Evolutionary conservation across 2,113 vertebrate genomes (phyloP).

Genomic region (Mobula hypostoma): DNA sequence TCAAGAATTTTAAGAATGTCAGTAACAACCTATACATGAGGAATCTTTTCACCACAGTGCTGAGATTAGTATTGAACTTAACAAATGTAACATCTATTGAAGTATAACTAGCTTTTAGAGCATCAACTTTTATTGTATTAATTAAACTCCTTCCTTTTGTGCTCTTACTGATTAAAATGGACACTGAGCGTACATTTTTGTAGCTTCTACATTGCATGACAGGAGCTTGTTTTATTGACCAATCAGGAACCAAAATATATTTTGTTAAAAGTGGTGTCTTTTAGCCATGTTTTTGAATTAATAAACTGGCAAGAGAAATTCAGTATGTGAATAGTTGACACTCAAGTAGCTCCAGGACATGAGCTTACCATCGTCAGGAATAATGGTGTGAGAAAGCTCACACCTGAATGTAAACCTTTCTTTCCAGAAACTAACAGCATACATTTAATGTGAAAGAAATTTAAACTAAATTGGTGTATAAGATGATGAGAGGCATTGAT

Average conservation of each 20-base stretch:
- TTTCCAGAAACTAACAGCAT: neutral
- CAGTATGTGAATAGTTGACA: slow-evolving; percentile 56
- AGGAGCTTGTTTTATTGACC: slow-evolving; percentile 57
- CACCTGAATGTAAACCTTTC: neutral
- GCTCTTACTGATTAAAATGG: neutral
- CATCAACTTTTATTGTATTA: neutral
- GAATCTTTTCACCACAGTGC: neutral
- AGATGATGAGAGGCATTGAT: too few relatives aligned
- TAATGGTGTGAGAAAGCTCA: slow-evolving; percentile 47
- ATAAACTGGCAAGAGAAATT: slow-evolving; percentile 64
- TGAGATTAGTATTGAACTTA: neutral
- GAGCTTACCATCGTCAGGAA: slow-evolving; percentile 57
- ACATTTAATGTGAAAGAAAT: neutral
- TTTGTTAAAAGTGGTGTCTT: slow-evolving; percentile 64
- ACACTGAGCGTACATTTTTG: neutral
- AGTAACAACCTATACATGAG: neutral
- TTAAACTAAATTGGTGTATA: too few relatives aligned
- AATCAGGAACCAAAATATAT: slow-evolving; percentile 55
- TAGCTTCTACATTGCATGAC: slow-evolving; percentile 58
- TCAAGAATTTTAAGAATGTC: neutral
- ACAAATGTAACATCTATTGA: neutral
- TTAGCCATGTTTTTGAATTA: slow-evolving; percentile 64
- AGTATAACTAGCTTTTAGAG: neutral
- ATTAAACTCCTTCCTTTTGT: neutral
- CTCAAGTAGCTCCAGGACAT: slow-evolving; percentile 48